A percentile compares a stretch with the other conserved stretches of the same genome.
Conservation (phyloP, 2,888 invertebrate species). For the Callinectes sapidus region DNA sequence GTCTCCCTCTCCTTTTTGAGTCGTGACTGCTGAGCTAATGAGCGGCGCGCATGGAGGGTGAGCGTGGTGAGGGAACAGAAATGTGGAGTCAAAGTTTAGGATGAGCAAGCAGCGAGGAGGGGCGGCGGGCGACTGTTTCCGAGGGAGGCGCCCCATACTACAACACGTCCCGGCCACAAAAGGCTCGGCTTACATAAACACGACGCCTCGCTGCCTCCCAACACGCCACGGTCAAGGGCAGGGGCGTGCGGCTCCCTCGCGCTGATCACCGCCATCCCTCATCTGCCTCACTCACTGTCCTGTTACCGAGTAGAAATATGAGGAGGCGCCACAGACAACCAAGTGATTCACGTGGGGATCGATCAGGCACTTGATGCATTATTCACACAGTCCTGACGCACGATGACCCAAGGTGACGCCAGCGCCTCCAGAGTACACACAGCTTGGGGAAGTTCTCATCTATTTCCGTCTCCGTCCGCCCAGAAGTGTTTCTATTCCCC, state of each 20-base stretch:
- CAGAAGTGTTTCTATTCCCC: neutral
- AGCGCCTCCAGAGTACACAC: neutral
- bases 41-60: neutral
- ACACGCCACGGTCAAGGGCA: conserved; percentile 30
- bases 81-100: neutral
- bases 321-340: conserved; percentile 3
- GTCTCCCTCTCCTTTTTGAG: neutral
- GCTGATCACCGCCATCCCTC: conserved; percentile 31
- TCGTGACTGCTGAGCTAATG: conserved; percentile 13
- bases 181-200: conserved; percentile 24
- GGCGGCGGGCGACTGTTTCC: conserved; percentile 9
- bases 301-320: neutral
- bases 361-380: conserved; percentile 19
- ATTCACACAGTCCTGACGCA: conserved; percentile 5
- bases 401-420: neutral
- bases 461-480: neutral
- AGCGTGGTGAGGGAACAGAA: neutral
- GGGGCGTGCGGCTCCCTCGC: conserved; percentile 17
- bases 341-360: conserved; percentile 6
- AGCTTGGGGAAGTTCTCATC: neutral
- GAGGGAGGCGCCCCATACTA: neutral
- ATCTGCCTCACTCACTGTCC: conserved; percentile 14
- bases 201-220: conserved; percentile 12
- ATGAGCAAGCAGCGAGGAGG: neutral
- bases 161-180: conserved; percentile 14